A percentile compares a stretch with the other conserved stretches of the same genome.
Evolutionary conservation across 1,140 invertebrate genomes (phyloP).

Genomic region (Drosophila parvula): DNA sequence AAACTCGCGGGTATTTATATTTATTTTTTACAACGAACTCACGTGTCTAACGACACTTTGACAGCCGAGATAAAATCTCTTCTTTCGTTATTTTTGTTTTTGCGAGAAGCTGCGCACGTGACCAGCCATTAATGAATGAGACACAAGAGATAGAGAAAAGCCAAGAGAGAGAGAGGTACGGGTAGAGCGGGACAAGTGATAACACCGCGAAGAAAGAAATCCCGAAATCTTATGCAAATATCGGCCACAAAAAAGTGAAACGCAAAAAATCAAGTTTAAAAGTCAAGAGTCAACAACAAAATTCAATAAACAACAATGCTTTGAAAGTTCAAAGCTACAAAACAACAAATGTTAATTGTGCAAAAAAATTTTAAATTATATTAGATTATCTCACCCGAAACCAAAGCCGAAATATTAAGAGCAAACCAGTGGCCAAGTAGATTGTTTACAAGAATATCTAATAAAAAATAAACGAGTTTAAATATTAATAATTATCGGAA

Average conservation of each 20-base stretch:
- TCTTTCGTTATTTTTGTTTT: conserved; percentile 1
- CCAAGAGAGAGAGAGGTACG: not conserved
- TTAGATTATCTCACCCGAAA: conserved; percentile 5
- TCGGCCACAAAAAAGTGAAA: conserved; percentile 49
- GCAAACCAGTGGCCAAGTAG: not conserved
- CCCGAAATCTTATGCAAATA: conserved; percentile 49
- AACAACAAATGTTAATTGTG: conserved; percentile 39
- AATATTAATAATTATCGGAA: conserved; percentile 20
- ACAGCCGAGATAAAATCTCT: conserved; percentile 47
- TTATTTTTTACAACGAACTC: conserved; percentile 42
- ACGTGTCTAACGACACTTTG: conserved; percentile 48
- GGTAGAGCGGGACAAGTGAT: conserved; percentile 28
- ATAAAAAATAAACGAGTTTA: conserved; percentile 17
- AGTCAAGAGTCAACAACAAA: conserved; percentile 47
- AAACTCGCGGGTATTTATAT: conserved; percentile 33
- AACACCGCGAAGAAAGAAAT: conserved; percentile 38
- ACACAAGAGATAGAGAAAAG: not conserved
- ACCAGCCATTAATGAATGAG: conserved; percentile 62
- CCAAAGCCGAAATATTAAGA: conserved; percentile 6
- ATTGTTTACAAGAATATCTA: not conserved
- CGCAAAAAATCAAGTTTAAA: conserved; percentile 59
- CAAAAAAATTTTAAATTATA: conserved; percentile 1
- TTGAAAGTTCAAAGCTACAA: conserved; percentile 66
- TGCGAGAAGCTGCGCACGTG: conserved; percentile 61
- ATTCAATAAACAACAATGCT: conserved; percentile 52